Evolutionary conservation across 1,140 invertebrate genomes (phyloP).

Genomic region (Drosophila sproati): DNA sequence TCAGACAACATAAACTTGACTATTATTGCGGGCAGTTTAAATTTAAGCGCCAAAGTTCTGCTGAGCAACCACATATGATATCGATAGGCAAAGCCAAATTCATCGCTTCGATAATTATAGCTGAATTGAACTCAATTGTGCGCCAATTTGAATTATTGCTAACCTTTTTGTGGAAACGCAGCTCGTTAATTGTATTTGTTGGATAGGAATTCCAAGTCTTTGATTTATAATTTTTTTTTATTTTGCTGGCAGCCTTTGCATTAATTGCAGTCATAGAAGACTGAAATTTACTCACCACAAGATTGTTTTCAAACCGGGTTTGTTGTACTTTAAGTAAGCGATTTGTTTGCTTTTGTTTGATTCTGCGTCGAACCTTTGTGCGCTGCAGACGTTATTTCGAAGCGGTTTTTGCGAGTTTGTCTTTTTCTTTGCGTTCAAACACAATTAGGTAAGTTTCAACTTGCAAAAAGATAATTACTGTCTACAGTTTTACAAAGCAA

Average conservation of each 20-base stretch:
- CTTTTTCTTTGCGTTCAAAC: slow-evolving; percentile 27
- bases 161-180: background rate
- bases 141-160: slow-evolving; percentile 18
- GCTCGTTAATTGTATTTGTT: background rate
- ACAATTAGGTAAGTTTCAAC: slow-evolving; percentile 53
- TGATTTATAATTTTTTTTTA: background rate
- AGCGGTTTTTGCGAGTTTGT: slow-evolving; percentile 32
- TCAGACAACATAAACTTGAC: slow-evolving; percentile 3
- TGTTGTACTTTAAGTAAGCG: slow-evolving; percentile 35
- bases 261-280: background rate
- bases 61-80: background rate
- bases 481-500: slow-evolving; percentile 10
- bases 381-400: slow-evolving; percentile 35
- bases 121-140: background rate
- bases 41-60: slow-evolving; percentile 19
- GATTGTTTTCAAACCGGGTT: slow-evolving; percentile 11
- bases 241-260: too few species aligned
- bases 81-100: slow-evolving; percentile 20
- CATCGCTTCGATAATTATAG: slow-evolving; percentile 18
- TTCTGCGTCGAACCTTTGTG: slow-evolving; percentile 50
- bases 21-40: background rate
- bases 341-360: slow-evolving; percentile 43
- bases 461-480: slow-evolving; percentile 48
- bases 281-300: background rate
- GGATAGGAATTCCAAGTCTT: background rate